Percentiles rank a stretch among this genome's conserved stretches.
Evolutionary conservation across 2,888 invertebrate species (phyloP).

Genomic region (Leptarthrus brevirostris): DNA sequence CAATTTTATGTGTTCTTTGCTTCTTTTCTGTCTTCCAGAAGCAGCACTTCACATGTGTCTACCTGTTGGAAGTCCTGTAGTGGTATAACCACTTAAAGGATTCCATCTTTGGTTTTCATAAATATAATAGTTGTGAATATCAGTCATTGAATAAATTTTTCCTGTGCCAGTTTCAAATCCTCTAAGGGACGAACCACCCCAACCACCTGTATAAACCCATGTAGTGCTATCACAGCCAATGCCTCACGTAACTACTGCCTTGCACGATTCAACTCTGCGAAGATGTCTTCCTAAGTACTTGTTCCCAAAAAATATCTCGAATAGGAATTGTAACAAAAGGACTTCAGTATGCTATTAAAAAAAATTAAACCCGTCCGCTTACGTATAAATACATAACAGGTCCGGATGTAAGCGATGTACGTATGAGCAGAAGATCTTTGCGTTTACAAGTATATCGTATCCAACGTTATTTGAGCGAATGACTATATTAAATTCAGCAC

Average conservation of each 20-base stretch:
- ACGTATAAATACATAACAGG: slow-evolving; percentile 79
- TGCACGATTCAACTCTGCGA: slow-evolving; percentile 79
- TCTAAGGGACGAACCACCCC: slow-evolving; percentile 86
- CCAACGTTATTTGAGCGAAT: slow-evolving; percentile 68
- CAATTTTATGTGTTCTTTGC: slow-evolving; percentile 86
- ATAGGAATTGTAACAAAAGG: slow-evolving; percentile 74
- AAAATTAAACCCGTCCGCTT: slow-evolving; percentile 81
- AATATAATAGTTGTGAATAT: slow-evolving; percentile 86
- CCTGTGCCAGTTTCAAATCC: slow-evolving; percentile 71
- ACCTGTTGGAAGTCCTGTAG: slow-evolving; percentile 87
- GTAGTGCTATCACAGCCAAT: slow-evolving; percentile 87
- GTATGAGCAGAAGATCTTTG: slow-evolving; percentile 76
- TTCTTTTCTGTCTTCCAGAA: slow-evolving; percentile 84
- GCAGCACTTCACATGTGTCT: slow-evolving; percentile 93
- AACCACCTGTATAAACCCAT: slow-evolving; percentile 91
- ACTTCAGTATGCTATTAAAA: slow-evolving; percentile 70
- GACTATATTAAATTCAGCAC: slow-evolving; percentile 78
- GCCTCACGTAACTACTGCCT: slow-evolving; percentile 89
- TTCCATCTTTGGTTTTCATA: slow-evolving; percentile 97
- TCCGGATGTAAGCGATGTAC: slow-evolving; percentile 80
- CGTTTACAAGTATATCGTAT: slow-evolving; percentile 77
- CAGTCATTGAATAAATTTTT: slow-evolving; percentile 80
- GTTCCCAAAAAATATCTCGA: slow-evolving; percentile 85
- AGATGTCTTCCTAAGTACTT: slow-evolving; percentile 92
- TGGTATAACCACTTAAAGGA: slow-evolving; percentile 88